Base-by-base conservation (phyloP, 2,797 vertebrate species). In the Mus minutoides region DNA sequence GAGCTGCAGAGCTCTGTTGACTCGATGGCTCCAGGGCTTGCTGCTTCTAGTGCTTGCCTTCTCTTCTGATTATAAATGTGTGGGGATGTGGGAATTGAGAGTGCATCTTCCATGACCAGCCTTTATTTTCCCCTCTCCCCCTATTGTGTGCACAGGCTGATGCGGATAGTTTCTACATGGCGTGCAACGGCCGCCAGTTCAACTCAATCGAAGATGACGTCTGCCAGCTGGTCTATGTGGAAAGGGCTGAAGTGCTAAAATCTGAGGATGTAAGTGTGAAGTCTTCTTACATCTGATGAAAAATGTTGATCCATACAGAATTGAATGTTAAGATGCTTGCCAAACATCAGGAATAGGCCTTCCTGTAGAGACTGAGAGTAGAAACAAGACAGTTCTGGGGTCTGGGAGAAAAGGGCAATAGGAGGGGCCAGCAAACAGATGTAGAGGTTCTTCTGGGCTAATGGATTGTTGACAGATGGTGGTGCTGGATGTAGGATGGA, bases 141-240 rank as follows among this genome's bases (percentile, higher is more conserved):
- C 77, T 62, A 12, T 58, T 69, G 9, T 95, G 9, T 92, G 9
- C 90, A 1, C 29, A 99, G 99, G 99, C 99, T 0, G 99, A 99
- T 2, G 99, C 99, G 0, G 99, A 99, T 95, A 99, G 99, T 96
- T 99, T 99, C 95, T 99, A 99, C 94, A 99, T 99, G 52, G 98
- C 99, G 0, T 99, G 99, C 97, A 99, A 99, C 0, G 99, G 99
- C 12, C 99, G 99, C 26, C 99, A 99, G 98, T 99, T 99, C 98
- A 99, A 99, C 98, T 99, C 99, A 1, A 99, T 99, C 7, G 99
- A 99, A 98, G 99, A 99, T 29, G 99, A 99, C 0, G 99, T 99
- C 52, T 99, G 99, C 93, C 99, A 99, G 96, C 98, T 99, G 95
- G 99, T 99, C 0, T 99, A 99, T 0, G 99, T 99, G 97, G 99